These are phyloP conservation scores for Perithous albicinctus DNA, from an alignment of 2,888 invertebrate genomes.

Conservation along the genomic window DNA sequence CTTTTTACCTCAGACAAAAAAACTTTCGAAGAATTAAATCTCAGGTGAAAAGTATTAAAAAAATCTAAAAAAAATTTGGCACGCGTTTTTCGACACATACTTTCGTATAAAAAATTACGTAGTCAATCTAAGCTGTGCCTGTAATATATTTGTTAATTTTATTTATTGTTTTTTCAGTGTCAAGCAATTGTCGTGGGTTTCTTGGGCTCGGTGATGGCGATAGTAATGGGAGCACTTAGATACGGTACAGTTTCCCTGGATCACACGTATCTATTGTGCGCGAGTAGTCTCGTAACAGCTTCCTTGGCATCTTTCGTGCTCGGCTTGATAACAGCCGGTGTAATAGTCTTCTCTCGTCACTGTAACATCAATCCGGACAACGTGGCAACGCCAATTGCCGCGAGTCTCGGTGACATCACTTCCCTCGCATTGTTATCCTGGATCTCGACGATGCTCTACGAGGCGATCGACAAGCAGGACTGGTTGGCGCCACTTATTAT, in stretches of 20 bases:
- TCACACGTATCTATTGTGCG: slow-evolving; percentile 90
- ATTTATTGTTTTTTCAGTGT: slow-evolving; percentile 85
- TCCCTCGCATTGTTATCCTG: slow-evolving; percentile 88
- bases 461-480: slow-evolving; percentile 87
- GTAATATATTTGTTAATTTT: neutral
- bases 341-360: slow-evolving; percentile 89
- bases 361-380: slow-evolving; percentile 92
- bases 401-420: slow-evolving; percentile 92
- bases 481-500: slow-evolving; percentile 89
- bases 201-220: slow-evolving; percentile 89
- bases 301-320: slow-evolving; percentile 91
- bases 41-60: too few species aligned
- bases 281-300: slow-evolving; percentile 91
- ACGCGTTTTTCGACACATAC: too few species aligned
- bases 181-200: slow-evolving; percentile 91
- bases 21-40: too few species aligned
- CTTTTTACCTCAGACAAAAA: too few species aligned
- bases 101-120: too few species aligned
- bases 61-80: too few species aligned
- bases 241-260: slow-evolving; percentile 88
- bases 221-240: slow-evolving; percentile 89
- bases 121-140: too few species aligned
- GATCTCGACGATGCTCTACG: slow-evolving; percentile 87
- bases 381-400: slow-evolving; percentile 92
- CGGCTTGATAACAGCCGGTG: slow-evolving; percentile 90